Evolutionary conservation across 2,113 vertebrate genomes (phyloP).

Genomic region (Phainopepla nitens): DNA sequence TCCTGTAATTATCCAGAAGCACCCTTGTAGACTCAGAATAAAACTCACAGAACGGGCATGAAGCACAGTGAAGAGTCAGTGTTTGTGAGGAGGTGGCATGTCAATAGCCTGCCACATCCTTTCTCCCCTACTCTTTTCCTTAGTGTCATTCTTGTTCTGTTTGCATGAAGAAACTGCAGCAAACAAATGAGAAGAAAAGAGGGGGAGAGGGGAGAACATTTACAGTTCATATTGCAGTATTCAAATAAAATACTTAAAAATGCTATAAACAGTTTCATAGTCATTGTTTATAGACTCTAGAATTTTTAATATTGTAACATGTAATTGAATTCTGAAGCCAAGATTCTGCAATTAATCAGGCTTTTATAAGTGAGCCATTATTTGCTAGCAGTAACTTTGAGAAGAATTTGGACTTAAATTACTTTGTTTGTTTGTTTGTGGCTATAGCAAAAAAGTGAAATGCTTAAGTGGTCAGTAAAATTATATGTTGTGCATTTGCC

Average conservation of each 20-base stretch:
- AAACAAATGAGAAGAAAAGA: neutral
- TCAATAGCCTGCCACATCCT: neutral
- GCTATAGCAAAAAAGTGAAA: neutral
- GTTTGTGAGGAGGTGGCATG: neutral
- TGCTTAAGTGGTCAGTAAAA: neutral
- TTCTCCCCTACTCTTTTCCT: neutral
- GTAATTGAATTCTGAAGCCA: constrained; percentile 48
- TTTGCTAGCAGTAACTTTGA: neutral
- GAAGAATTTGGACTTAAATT: neutral
- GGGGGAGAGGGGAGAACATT: neutral
- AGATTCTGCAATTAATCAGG: constrained; percentile 34
- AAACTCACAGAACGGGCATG: neutral
- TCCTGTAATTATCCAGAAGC: constrained; percentile 1
- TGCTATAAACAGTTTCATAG: constrained; percentile 32
- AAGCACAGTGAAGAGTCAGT: neutral
- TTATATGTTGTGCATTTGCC: neutral
- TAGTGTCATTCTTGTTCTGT: neutral
- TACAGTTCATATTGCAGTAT: neutral
- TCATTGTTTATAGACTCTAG: constrained; percentile 52
- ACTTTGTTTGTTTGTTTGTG: neutral
- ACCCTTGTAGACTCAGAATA: neutral
- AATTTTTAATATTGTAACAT: constrained; percentile 34
- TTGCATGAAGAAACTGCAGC: neutral
- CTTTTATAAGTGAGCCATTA: neutral
- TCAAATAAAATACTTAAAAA: constrained; percentile 50